These are phyloP conservation scores for Zeuzera pyrina DNA, from an alignment of 2,888 invertebrate species.

Conservation along the genomic window DNA sequence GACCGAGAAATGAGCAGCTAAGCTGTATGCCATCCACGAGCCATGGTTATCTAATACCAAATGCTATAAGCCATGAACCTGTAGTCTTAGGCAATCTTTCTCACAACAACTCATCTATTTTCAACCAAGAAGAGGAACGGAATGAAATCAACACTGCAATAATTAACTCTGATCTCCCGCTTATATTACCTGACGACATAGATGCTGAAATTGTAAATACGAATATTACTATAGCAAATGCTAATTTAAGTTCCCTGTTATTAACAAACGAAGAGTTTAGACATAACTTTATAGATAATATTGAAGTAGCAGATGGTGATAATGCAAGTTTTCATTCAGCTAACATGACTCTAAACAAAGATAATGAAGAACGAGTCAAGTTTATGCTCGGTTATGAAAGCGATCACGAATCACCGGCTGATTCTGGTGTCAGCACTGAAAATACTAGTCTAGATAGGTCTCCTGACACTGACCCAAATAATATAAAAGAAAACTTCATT, in stretches of 20 bases:
- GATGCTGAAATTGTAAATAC: slow-evolving; percentile 54
- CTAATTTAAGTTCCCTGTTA: slow-evolving; percentile 73
- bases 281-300: slow-evolving; percentile 39
- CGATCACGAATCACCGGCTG: slow-evolving; percentile 63
- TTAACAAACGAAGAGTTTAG: slow-evolving; percentile 64
- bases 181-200: slow-evolving; percentile 57
- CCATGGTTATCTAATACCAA: slow-evolving; percentile 77
- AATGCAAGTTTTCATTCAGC: slow-evolving; percentile 50
- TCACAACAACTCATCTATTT: slow-evolving; percentile 59
- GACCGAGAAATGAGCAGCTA: slow-evolving; percentile 51
- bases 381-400: slow-evolving; percentile 66
- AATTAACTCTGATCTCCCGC: slow-evolving; percentile 41
- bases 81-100: slow-evolving; percentile 68
- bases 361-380: slow-evolving; percentile 44
- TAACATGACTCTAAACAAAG: slow-evolving; percentile 37
- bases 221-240: slow-evolving; percentile 76
- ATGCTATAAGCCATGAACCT: slow-evolving; percentile 73
- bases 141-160: slow-evolving; percentile 32
- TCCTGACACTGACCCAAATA: slow-evolving; percentile 70
- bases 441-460: slow-evolving; percentile 79
- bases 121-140: slow-evolving; percentile 51
- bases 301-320: slow-evolving; percentile 28
- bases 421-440: slow-evolving; percentile 82
- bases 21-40: slow-evolving; percentile 75
- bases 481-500: slow-evolving; percentile 52